phyloP scores from a whole-genome alignment of 2,113 vertebrate genomes.

The Glaucomys volans region DNA sequence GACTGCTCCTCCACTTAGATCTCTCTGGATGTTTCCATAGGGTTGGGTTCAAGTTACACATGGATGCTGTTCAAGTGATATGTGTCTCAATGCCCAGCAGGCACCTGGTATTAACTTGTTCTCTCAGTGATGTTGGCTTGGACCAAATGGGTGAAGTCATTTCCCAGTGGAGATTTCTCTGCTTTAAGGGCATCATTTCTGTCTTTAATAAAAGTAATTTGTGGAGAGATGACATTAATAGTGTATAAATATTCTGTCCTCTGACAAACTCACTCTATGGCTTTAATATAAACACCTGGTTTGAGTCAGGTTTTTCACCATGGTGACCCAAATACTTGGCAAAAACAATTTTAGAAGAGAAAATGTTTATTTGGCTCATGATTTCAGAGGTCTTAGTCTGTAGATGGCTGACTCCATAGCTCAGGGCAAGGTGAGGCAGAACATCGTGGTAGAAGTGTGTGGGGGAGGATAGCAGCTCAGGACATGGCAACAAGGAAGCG shows the following conservation, averaged over 20 bases:
- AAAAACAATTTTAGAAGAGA: too few species aligned
- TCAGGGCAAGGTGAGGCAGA: too few species aligned
- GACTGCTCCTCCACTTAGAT: not conserved
- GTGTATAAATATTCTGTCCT: not conserved
- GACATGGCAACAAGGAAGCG: too few species aligned
- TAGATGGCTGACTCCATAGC: too few species aligned
- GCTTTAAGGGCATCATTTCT: not conserved
- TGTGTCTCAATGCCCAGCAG: not conserved
- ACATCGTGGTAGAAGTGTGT: too few species aligned
- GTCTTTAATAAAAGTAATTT: not conserved
- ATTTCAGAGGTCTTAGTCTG: too few species aligned
- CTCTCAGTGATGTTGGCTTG: not conserved
- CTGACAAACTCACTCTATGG: not conserved
- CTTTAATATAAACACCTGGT: not conserved
- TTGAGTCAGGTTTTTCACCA: too few species aligned
- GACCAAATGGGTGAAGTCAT: not conserved
- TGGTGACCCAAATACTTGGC: too few species aligned
- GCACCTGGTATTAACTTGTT: not conserved
- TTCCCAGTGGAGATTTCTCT: not conserved
- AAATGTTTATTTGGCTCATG: too few species aligned
- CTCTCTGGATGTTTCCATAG: not conserved
- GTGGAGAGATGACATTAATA: not conserved
- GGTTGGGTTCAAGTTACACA: not conserved
- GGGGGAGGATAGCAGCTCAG: too few species aligned
- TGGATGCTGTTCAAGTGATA: fast-evolving